These are phyloP conservation scores for Tachina lurida DNA, from an alignment of 2,888 invertebrate genomes.

Conservation along the genomic window DNA sequence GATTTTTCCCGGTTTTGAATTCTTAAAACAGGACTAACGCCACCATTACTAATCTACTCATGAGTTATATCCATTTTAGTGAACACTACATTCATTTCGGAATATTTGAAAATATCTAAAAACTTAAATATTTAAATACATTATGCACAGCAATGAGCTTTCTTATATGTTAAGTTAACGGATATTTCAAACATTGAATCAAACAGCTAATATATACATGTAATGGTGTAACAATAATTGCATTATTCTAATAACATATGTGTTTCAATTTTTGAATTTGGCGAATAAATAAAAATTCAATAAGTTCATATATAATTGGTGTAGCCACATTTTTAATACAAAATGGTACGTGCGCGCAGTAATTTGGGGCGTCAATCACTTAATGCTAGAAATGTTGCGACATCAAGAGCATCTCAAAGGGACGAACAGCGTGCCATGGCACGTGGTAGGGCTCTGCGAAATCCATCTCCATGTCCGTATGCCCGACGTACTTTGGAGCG, in stretches of 20 bases:
- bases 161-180: too few species aligned
- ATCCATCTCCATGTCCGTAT: not conserved
- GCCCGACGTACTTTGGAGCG: not conserved
- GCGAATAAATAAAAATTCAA: conserved; percentile 42
- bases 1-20: too few species aligned
- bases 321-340: conserved; percentile 48
- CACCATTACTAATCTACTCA: too few species aligned
- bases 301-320: conserved; percentile 42
- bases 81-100: too few species aligned
- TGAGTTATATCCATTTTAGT: too few species aligned
- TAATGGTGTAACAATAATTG: too few species aligned
- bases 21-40: too few species aligned
- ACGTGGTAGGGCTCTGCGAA: conserved; percentile 3
- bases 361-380: conserved; percentile 42
- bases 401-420: conserved; percentile 42
- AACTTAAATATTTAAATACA: too few species aligned
- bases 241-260: conserved; percentile 37
- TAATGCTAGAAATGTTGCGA: conserved; percentile 44
- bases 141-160: too few species aligned
- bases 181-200: too few species aligned
- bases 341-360: conserved; percentile 56
- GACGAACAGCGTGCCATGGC: conserved; percentile 29
- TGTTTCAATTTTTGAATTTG: conserved; percentile 53
- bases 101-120: too few species aligned
- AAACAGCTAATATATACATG: too few species aligned